These are phyloP conservation scores for Eulithis prunata DNA, from an alignment of 2,888 invertebrate species.

Conservation along the genomic window DNA sequence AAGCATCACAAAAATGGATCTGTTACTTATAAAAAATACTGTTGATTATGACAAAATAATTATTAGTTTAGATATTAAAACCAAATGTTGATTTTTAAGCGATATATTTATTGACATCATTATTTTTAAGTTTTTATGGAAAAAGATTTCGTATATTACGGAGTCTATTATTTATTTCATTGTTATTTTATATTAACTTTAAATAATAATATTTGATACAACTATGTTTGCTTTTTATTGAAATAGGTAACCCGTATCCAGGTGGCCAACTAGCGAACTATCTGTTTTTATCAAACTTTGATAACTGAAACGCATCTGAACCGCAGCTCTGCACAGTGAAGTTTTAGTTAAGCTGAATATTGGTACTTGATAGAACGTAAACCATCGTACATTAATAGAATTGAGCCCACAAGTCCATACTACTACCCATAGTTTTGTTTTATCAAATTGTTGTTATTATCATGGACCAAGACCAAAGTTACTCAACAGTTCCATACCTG, in stretches of 20 bases:
- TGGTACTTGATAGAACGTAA: too few species aligned
- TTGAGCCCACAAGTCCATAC: too few species aligned
- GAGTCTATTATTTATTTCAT: constrained; percentile 69
- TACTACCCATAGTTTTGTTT: too few species aligned
- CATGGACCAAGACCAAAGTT: too few species aligned
- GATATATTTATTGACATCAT: constrained; percentile 45
- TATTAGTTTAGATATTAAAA: constrained; percentile 52
- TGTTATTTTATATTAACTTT: constrained; percentile 65
- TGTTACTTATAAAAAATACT: constrained; percentile 50
- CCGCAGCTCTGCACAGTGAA: too few species aligned
- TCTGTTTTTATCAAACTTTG: too few species aligned
- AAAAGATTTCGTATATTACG: constrained; percentile 76
- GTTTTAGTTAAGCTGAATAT: too few species aligned
- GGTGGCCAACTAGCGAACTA: not conserved
- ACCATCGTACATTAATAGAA: too few species aligned
- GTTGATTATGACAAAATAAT: constrained; percentile 71
- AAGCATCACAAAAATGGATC: constrained; percentile 43
- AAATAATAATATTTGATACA: constrained; percentile 50
- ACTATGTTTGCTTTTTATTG: constrained; percentile 39
- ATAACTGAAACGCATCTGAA: too few species aligned
- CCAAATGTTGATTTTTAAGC: constrained; percentile 66
- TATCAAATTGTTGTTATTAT: too few species aligned
- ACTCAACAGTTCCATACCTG: too few species aligned
- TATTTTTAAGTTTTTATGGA: constrained; percentile 40
- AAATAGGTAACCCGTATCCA: not conserved